Evolutionary conservation across 2,113 vertebrate genomes (phyloP), one percentile per base, ranked within the genome.

Genomic region (Melanostigma gelatinosum): DNA sequence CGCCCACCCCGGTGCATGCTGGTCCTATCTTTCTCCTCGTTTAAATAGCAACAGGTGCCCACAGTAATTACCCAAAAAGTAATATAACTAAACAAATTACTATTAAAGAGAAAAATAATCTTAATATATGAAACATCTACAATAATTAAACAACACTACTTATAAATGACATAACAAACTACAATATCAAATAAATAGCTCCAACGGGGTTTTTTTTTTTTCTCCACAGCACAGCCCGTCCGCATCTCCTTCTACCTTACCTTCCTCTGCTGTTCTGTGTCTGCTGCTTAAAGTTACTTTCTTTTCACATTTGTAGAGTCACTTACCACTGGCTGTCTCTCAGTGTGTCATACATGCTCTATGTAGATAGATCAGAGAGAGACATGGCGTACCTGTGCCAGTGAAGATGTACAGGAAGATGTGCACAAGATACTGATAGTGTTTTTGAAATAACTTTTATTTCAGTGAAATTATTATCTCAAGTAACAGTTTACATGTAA

Each of bases 271-370:
- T 36, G 40, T 8, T 76, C 57, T 34, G 27, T 27, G 66, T 75
- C 65, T 77, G 15, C 55, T 44, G 22, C 63, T 75, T 72, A 18
- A 79, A 70, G 60, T 84, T 27, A 9, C 29, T 54, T 72, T 77
- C 68, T 85, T 55, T 73, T 82, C 80, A 82, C 66, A 82, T 86
- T 77, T 91, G 87, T 58, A 3, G 34, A 87, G 67, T 77, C 76
- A 70, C 82, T 92, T 82, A 77, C 32, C 58, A 18, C 48, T 34
- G 71, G 69, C 44, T 24, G 48, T 79, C 70, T 74, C 50, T 69
- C 54, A 58, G 36, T 78, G 52, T 61, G 60, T 74, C 54, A 72
- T 40, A 0, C 50, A 22, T 22, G 2, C 48, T 50, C 75, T 24
- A 74, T 67, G 32, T 42, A 42, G 55, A 79, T 60, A 81, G 68